Conservation (phyloP, 2,113 vertebrate species). For the Heteronetta atricapilla region DNA sequence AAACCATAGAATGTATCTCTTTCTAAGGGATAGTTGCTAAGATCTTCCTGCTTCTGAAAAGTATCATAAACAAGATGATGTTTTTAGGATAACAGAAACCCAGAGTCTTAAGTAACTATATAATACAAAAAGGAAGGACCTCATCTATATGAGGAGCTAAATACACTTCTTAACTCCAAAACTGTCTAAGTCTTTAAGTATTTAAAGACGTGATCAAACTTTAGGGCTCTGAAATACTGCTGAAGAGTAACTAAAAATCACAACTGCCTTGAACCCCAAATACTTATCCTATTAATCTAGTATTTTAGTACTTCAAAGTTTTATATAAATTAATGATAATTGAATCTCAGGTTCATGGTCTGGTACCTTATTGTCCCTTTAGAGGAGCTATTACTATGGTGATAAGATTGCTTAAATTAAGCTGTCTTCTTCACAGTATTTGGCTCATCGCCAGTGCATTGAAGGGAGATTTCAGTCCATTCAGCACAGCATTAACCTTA, state of each 20-base stretch:
- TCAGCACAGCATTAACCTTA: constrained; percentile 67
- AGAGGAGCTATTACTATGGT: constrained; percentile 55
- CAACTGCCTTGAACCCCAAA: constrained; percentile 20
- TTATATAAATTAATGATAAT: constrained; percentile 57
- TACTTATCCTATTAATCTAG: neutral
- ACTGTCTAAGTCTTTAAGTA: neutral
- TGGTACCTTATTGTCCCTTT: constrained; percentile 39
- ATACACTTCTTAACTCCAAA: neutral
- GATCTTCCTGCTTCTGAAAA: neutral
- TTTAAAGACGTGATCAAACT: neutral
- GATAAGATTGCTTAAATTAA: constrained; percentile 59
- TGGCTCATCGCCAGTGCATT: constrained; percentile 55
- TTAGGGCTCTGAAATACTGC: neutral
- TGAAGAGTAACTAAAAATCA: neutral
- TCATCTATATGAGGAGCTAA: neutral
- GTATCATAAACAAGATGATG: neutral
- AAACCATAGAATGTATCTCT: neutral
- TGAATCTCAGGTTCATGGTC: constrained; percentile 57
- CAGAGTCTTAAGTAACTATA: neutral
- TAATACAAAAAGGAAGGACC: neutral
- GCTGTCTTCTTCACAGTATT: constrained; percentile 41
- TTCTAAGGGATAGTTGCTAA: neutral
- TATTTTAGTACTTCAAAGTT: neutral
- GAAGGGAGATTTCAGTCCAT: constrained; percentile 65
- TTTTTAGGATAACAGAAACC: neutral